Evolutionary conservation across 2,797 vertebrate genomes (phyloP), one percentile per base, ranked within the genome.

Genomic region (Silurus aristotelis): DNA sequence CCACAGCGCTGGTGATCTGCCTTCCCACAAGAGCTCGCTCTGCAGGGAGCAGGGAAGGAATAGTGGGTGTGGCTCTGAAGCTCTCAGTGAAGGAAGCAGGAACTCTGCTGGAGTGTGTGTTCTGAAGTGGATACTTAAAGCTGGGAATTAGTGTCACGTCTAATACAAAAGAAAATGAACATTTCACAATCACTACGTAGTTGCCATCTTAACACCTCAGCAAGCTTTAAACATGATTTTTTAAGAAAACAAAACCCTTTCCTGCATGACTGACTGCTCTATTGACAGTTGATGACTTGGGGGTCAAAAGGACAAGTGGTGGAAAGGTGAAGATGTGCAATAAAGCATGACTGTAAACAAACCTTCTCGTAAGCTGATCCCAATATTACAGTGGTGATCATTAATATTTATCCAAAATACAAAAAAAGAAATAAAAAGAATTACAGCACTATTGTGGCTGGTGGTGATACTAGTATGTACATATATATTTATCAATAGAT

Each of bases 241-340:
- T 4, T 7, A 76, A 27, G 14, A 48, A 72, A 72, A 72, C 19
- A 52, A 52, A 72, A 14, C 46, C 67, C n/a, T 19, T 25, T 25
- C 22, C 22, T 22, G 68, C 68, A 22, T 75, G 46, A 27, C 48
- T 27, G 25, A 38, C 75, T 77, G 75, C 12, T 1, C 6, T 56
- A 25, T 6, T 15, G 72, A 55, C 15, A 7, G n/a, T 27, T 55
- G 48, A 55, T 27, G 27, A 77, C 17, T 60, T 60, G 7, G 58
- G 58, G 31, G 58, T 78, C 31, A 78, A 31, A 78, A 78, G 58
- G 20, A 63, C 77, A 79, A 79, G 38, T 79, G 58, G 77, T 46
- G 77, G 58, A 79, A 63, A 79, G 77, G 58, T 79, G 22, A 79
- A 43, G 27, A 61, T 43, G 12, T 43, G 58, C 31, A 61, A 6